A percentile compares a stretch with the other conserved stretches of the same genome.
phyloP scores from a whole-genome alignment of 2,113 vertebrate genomes.

The Pachyramphus minor region DNA sequence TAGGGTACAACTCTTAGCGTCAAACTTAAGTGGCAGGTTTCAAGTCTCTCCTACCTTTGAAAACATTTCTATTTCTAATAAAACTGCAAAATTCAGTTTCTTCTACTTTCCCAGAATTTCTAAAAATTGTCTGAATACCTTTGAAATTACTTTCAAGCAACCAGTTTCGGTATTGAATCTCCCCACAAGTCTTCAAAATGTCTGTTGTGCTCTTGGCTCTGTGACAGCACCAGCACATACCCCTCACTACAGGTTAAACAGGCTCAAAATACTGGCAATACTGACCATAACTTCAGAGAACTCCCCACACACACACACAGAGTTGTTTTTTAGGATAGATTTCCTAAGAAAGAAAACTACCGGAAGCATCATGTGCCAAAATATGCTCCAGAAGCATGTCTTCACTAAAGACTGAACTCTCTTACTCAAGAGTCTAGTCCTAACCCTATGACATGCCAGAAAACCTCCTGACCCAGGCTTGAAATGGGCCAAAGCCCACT shows the following conservation, averaged over 20 bases:
- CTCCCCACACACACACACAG: rapidly evolving
- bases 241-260: background rate
- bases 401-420: background rate
- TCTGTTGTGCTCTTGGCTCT: background rate
- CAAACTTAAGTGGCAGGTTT: background rate
- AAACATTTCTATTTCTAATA: background rate
- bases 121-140: background rate
- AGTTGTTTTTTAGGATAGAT: background rate
- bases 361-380: background rate
- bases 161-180: background rate
- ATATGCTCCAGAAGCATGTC: background rate
- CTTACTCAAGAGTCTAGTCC: background rate
- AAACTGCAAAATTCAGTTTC: background rate
- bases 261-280: background rate
- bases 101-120: background rate
- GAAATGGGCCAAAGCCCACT: background rate
- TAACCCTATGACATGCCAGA: background rate
- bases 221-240: background rate
- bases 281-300: background rate
- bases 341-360: background rate
- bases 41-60: background rate
- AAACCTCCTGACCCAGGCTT: background rate
- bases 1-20: background rate
- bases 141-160: background rate
- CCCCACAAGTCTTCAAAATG: background rate